These are phyloP conservation scores for Formicarius rufipectus DNA, from an alignment of 2,113 vertebrate genomes.

Conservation along the genomic window DNA sequence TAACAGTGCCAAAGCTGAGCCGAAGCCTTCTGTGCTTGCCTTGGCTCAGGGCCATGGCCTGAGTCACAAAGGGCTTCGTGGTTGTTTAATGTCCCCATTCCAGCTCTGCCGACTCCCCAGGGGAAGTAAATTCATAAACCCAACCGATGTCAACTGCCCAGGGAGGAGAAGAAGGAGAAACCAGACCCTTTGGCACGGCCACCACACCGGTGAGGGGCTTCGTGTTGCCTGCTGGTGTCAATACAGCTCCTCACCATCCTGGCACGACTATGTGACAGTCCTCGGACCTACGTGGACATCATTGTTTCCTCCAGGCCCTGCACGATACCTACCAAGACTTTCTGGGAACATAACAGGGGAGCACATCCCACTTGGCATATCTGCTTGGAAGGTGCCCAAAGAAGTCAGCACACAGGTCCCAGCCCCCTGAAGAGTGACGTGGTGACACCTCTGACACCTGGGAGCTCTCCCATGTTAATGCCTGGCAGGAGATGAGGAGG, in stretches of 20 bases:
- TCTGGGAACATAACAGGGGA: accelerated
- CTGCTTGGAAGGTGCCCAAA: not conserved
- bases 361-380: not conserved
- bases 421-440: not conserved
- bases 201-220: accelerated
- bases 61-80: not conserved
- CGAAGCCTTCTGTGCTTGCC: not conserved
- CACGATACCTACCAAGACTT: not conserved
- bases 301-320: not conserved
- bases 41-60: not conserved
- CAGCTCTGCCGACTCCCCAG: not conserved
- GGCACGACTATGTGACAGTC: not conserved
- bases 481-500: not conserved
- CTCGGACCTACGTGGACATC: accelerated
- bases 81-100: conserved; percentile 28
- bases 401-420: not conserved
- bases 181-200: not conserved
- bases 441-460: not conserved
- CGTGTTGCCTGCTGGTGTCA: not conserved
- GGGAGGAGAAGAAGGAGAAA: not conserved
- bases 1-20: not conserved
- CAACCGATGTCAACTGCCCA: not conserved
- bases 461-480: not conserved
- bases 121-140: conserved; percentile 29
- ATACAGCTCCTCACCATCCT: accelerated